Percentiles rank a stretch among this genome's conserved stretches.
Conservation (phyloP, 2,113 vertebrate genomes). For the Scytalopus superciliaris region DNA sequence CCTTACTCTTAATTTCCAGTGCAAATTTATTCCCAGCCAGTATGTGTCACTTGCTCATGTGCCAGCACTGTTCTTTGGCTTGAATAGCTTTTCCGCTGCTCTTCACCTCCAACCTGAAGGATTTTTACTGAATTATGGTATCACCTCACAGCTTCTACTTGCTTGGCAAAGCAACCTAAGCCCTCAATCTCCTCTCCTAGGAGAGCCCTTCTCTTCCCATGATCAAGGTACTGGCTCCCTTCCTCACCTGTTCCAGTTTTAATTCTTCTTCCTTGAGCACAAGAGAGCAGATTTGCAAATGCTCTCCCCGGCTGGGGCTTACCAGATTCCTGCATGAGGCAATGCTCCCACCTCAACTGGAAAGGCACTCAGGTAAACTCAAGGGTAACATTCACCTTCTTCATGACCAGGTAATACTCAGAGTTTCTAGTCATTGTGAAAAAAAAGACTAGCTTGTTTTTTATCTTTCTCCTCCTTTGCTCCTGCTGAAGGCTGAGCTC, state of each 20-base stretch:
- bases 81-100: not conserved
- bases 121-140: not conserved
- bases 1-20: not conserved
- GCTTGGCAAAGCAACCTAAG: not conserved
- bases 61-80: not conserved
- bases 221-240: not conserved
- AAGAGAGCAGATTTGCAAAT: not conserved
- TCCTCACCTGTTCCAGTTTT: not conserved
- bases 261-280: not conserved
- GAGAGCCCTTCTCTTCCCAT: not conserved
- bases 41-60: not conserved
- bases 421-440: not conserved
- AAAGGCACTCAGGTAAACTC: not conserved
- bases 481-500: not conserved
- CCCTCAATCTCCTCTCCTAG: not conserved
- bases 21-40: not conserved
- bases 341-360: not conserved
- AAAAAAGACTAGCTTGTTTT: not conserved
- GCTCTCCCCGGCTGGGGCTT: not conserved
- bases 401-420: not conserved
- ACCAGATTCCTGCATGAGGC: not conserved
- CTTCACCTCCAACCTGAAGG: not conserved
- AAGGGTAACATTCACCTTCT: not conserved
- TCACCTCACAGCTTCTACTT: not conserved
- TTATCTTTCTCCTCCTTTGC: not conserved